These are phyloP conservation scores for Ischnura elegans DNA, from an alignment of 2,888 invertebrate genomes.

Conservation along the genomic window DNA sequence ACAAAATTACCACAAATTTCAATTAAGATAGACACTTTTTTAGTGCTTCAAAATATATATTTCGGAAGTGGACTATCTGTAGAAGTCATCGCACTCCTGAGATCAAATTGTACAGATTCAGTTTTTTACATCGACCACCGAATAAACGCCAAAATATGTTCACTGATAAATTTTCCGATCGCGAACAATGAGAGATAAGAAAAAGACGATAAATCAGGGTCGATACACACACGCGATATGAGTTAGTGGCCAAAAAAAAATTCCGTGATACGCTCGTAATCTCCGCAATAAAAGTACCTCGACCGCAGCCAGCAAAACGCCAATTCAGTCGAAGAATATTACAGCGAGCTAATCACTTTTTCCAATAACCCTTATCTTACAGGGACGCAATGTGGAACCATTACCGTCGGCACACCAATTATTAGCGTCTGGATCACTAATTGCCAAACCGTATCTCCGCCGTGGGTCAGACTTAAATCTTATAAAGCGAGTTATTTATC, in stretches of 20 bases:
- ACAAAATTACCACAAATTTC: too few species aligned
- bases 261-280: background rate
- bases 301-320: background rate
- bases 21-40: background rate
- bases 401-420: background rate
- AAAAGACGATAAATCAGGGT: background rate
- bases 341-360: background rate
- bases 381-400: background rate
- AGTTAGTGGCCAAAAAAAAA: slow-evolving; percentile 10
- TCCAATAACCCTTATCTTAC: background rate
- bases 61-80: background rate
- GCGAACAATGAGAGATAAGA: background rate
- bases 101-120: background rate
- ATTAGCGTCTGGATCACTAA: background rate
- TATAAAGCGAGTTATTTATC: background rate
- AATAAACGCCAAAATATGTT: background rate
- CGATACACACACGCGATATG: background rate
- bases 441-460: background rate
- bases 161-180: background rate
- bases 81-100: background rate
- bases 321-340: background rate
- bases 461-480: background rate
- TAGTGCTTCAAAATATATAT: background rate
- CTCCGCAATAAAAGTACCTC: background rate
- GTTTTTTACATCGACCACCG: background rate